These are phyloP conservation scores for Oriolus oriolus DNA, from an alignment of 2,113 vertebrate genomes.

Conservation along the genomic window DNA sequence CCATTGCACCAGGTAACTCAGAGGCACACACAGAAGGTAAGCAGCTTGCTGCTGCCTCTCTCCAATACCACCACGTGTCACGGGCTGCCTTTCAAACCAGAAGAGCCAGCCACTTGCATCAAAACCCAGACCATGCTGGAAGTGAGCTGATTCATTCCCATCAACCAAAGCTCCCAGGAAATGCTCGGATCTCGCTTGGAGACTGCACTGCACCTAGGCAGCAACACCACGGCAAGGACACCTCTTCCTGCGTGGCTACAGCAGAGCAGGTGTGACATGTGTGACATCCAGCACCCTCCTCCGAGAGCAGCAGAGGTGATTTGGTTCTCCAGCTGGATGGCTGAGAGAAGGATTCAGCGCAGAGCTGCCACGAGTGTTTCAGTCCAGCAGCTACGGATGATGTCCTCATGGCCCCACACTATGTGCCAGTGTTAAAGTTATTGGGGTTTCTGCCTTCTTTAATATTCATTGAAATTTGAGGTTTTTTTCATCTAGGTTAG, in stretches of 20 bases:
- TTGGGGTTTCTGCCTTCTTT: neutral
- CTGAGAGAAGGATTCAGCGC: neutral
- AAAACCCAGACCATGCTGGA: neutral
- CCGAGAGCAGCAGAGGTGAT: neutral
- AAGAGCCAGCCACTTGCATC: neutral
- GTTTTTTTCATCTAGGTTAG: neutral
- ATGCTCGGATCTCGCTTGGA: neutral
- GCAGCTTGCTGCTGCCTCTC: slow-evolving; percentile 1
- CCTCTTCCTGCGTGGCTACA: neutral
- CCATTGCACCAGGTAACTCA: neutral
- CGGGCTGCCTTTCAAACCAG: neutral
- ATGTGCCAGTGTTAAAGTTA: neutral
- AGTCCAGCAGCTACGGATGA: neutral
- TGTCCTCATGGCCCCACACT: neutral
- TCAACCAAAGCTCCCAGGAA: neutral
- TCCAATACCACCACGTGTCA: neutral
- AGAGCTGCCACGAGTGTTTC: neutral
- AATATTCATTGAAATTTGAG: neutral
- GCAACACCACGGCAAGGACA: neutral
- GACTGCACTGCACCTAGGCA: neutral
- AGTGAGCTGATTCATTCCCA: neutral
- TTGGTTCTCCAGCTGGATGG: neutral
- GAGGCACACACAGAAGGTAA: neutral
- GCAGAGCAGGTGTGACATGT: neutral
- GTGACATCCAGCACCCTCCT: neutral